Evolutionary conservation across 2,797 vertebrate species (phyloP).

Genomic region (Falco columbarius): DNA sequence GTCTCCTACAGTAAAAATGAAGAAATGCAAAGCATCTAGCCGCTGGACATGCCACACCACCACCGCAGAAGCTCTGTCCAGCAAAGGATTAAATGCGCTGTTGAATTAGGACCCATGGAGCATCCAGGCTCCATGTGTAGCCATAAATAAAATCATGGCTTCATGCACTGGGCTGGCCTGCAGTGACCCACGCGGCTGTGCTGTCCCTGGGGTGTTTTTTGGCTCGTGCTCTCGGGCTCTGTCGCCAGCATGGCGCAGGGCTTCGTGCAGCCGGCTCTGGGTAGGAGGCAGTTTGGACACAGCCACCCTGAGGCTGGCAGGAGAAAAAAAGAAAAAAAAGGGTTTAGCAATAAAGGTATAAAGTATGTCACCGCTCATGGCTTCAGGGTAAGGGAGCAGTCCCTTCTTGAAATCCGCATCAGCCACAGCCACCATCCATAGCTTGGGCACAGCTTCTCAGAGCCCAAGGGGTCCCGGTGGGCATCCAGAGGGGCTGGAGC

Average conservation of each 20-base stretch:
- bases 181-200: not conserved
- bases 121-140: not conserved
- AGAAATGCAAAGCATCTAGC: not conserved
- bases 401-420: not conserved
- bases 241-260: not conserved
- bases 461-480: not conserved
- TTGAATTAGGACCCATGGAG: not conserved
- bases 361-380: not conserved
- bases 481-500: not conserved
- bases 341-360: not conserved
- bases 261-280: not conserved
- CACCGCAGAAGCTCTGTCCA: not conserved
- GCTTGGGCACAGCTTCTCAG: not conserved
- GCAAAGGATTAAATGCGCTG: not conserved
- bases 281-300: not conserved
- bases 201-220: not conserved
- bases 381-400: not conserved
- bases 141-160: not conserved
- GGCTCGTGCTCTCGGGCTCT: not conserved
- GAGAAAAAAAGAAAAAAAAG: not conserved
- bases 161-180: not conserved
- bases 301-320: rapidly evolving
- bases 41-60: not conserved
- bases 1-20: not conserved
- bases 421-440: not conserved